A percentile compares a stretch with the other conserved stretches of the same genome.
Conservation (phyloP, 2,797 vertebrate species). For the Crenichthys baileyi region DNA sequence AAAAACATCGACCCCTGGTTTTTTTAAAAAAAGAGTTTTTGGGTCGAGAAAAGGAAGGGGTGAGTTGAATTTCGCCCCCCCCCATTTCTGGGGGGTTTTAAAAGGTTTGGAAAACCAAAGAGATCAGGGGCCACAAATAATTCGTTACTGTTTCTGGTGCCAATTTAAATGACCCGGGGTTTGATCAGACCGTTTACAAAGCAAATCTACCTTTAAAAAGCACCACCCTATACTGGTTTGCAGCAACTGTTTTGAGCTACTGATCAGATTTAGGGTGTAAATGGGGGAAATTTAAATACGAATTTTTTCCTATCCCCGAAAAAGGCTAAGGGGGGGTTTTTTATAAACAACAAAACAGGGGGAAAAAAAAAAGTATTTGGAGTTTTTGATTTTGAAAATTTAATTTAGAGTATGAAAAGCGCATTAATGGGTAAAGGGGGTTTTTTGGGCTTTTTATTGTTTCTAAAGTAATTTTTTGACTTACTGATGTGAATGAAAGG, state of each 20-base stretch:
- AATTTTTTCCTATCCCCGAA: conserved; percentile 67
- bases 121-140: background rate
- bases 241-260: conserved; percentile 52
- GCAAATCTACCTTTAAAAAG: conserved; percentile 61
- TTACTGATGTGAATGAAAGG: conserved; percentile 82
- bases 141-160: conserved; percentile 59
- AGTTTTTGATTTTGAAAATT: conserved; percentile 63
- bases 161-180: conserved; percentile 43
- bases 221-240: conserved; percentile 41
- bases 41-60: conserved; percentile 65
- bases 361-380: conserved; percentile 53
- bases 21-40: conserved; percentile 71
- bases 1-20: conserved; percentile 62
- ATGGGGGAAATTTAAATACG: conserved; percentile 78
- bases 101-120: background rate
- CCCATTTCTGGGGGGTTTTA: no score
- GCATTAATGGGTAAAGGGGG: conserved; percentile 50
- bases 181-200: conserved; percentile 61
- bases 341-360: conserved; percentile 52
- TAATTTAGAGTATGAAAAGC: conserved; percentile 59
- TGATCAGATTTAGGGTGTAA: conserved; percentile 65
- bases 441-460: conserved; percentile 66
- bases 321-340: conserved; percentile 42
- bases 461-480: conserved; percentile 64
- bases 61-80: conserved; percentile 44